Percentiles rank a stretch among this genome's conserved stretches.
phyloP scores from a whole-genome alignment of 2,113 vertebrate genomes.

The Eclectus roratus region DNA sequence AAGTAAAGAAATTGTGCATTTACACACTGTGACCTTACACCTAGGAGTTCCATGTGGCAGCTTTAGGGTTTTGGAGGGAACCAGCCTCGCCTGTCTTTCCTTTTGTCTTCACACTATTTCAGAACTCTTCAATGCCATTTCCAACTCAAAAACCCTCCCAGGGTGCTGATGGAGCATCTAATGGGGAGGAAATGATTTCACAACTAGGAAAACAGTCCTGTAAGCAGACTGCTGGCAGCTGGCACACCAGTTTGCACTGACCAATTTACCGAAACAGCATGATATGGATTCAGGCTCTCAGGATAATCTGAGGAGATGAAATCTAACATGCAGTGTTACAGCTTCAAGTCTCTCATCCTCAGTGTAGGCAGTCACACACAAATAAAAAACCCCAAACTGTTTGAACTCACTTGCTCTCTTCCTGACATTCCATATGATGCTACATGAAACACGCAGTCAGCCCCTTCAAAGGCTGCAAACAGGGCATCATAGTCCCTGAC shows the following conservation, averaged over 20 bases:
- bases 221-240: not conserved
- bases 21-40: not conserved
- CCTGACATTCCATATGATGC: slow-evolving; percentile 94
- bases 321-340: not conserved
- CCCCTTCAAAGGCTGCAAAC: slow-evolving; percentile 79
- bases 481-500: slow-evolving; percentile 84
- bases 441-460: slow-evolving; percentile 89
- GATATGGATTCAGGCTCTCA: not conserved
- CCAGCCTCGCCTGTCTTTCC: not conserved
- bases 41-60: not conserved
- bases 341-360: not conserved
- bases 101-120: not conserved
- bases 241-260: not conserved
- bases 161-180: not conserved
- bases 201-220: not conserved
- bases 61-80: not conserved
- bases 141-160: not conserved
- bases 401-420: slow-evolving; percentile 85
- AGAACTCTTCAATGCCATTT: not conserved
- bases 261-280: not conserved
- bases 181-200: not conserved
- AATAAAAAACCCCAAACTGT: not conserved
- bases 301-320: not conserved
- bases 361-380: not conserved
- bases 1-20: not conserved